A percentile compares a stretch with the other conserved stretches of the same genome.
Evolutionary conservation across 2,113 vertebrate species (phyloP).

Genomic region (Petrocephalus zakoni): DNA sequence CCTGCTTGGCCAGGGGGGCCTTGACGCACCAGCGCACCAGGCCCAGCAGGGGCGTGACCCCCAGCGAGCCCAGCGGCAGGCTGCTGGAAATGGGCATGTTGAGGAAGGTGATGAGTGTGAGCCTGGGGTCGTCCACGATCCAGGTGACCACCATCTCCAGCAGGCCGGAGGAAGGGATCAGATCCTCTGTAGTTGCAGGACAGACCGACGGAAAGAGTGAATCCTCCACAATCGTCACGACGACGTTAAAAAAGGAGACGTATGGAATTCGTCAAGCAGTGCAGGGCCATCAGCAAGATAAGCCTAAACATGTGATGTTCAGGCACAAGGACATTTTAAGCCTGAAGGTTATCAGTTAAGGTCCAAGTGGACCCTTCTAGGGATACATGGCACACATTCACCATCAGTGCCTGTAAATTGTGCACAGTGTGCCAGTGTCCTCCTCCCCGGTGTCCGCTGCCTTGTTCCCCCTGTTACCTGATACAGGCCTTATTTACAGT

Average conservation of each 20-base stretch:
- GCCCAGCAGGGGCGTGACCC: slow-evolving; percentile 81
- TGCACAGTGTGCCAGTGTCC: background rate
- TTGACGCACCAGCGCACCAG: slow-evolving; percentile 91
- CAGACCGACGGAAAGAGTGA: slow-evolving; percentile 3
- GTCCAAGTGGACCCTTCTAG: background rate
- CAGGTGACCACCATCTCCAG: slow-evolving; percentile 88
- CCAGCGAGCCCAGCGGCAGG: slow-evolving; percentile 79
- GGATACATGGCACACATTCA: background rate
- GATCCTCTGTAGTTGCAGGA: slow-evolving; percentile 67
- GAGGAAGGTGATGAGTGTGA: slow-evolving; percentile 87
- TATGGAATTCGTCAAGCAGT: background rate
- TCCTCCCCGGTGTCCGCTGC: background rate
- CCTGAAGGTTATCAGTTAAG: background rate
- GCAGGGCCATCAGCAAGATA: background rate
- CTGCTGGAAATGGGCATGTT: slow-evolving; percentile 82
- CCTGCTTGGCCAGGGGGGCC: slow-evolving; percentile 77
- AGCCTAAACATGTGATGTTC: background rate
- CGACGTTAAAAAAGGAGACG: slow-evolving; percentile 4
- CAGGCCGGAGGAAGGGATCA: slow-evolving; percentile 82
- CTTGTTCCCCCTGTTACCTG: background rate
- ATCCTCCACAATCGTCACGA: background rate
- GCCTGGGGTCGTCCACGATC: slow-evolving; percentile 85
- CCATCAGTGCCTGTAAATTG: background rate
- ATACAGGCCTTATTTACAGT: background rate
- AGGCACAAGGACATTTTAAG: background rate